Evolutionary conservation across 2,797 vertebrate species (phyloP).

Genomic region (Poeciliopsis paucimaculata): DNA sequence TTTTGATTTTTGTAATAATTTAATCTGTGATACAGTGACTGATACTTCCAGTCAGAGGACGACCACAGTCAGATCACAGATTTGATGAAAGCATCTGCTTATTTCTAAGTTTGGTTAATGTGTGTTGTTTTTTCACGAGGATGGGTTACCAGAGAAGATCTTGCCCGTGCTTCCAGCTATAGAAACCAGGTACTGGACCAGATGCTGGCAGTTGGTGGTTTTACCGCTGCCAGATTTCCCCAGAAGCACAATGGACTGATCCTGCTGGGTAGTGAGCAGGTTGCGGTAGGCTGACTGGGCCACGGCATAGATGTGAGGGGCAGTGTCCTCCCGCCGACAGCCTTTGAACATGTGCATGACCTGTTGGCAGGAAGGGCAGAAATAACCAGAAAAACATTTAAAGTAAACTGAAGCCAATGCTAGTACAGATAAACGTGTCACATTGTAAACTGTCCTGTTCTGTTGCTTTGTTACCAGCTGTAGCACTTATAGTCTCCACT

Average conservation of each 20-base stretch:
- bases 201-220: constrained; percentile 94
- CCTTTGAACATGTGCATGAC: constrained; percentile 99
- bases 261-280: constrained; percentile 94
- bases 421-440: not conserved
- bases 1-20: no score
- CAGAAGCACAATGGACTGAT: constrained; percentile 92
- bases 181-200: constrained; percentile 93
- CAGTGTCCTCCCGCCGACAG: constrained; percentile 90
- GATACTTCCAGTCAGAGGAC: no score
- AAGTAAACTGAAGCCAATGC: not conserved
- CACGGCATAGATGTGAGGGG: constrained; percentile 93
- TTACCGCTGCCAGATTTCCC: constrained; percentile 93
- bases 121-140: not conserved
- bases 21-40: no score
- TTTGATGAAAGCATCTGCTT: not conserved
- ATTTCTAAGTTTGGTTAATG: not conserved
- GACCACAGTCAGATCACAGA: no score
- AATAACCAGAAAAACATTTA: not conserved
- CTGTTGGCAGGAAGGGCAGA: constrained; percentile 62
- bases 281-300: constrained; percentile 92
- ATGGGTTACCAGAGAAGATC: constrained; percentile 90
- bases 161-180: constrained; percentile 91
- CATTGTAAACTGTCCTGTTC: not conserved
- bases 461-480: no score
- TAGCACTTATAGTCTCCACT: not conserved